Evolutionary conservation across 23 tunicate genomes (phyloP).

Genomic region (Ciona savignyi): DNA sequence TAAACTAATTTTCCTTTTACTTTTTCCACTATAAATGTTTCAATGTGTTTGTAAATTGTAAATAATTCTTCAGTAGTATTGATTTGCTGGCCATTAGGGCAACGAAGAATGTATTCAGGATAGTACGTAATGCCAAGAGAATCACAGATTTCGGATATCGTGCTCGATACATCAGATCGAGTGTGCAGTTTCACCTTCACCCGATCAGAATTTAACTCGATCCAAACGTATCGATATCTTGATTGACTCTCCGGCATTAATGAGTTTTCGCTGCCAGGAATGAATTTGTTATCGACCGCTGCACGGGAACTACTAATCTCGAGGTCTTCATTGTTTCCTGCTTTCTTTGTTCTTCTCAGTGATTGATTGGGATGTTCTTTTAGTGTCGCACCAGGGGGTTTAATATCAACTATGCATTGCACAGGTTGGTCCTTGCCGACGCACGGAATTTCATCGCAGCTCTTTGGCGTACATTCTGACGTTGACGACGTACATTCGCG

Average conservation of each 20-base stretch:
- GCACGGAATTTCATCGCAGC: background rate
- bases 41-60: background rate
- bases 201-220: background rate
- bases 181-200: background rate
- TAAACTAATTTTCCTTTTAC: background rate
- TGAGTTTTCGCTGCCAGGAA: background rate
- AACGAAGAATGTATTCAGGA: background rate
- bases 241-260: background rate
- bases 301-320: background rate
- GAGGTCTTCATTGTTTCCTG: background rate
- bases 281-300: background rate
- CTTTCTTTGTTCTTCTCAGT: no score
- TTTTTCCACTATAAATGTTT: background rate
- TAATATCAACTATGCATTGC: no score
- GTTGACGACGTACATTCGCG: no score
- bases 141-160: background rate
- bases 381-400: no score
- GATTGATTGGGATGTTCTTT: background rate
- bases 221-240: background rate
- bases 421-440: no score
- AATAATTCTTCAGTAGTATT: background rate
- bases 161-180: background rate
- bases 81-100: background rate
- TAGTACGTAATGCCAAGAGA: background rate
- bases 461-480: background rate